phyloP scores from a whole-genome alignment of 2,797 vertebrate genomes.

The Pangasius larnaudii region DNA sequence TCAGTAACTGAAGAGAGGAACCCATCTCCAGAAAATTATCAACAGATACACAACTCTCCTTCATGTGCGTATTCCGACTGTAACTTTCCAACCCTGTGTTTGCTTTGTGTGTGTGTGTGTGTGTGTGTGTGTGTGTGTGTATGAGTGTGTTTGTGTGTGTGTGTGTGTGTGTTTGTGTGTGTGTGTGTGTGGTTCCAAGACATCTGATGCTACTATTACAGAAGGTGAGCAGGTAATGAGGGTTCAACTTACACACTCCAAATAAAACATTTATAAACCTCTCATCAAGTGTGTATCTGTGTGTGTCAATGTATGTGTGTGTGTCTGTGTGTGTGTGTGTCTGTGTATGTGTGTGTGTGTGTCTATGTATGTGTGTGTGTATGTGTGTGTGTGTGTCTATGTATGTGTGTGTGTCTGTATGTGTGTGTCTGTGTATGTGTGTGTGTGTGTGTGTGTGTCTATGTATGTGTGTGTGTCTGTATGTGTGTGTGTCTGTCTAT shows the following conservation, averaged over 20 bases:
- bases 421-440: no score
- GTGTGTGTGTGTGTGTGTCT: no score
- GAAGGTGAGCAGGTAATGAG: conserved; percentile 74
- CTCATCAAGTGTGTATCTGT: conserved; percentile 12
- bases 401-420: no score
- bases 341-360: no score
- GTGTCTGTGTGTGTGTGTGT: no score
- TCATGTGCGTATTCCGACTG: not conserved
- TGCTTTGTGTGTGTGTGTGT: not conserved
- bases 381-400: no score
- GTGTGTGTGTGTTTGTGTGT: conserved; percentile 55
- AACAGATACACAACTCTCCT: not conserved
- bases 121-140: conserved; percentile 11
- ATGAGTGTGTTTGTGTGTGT: conserved; percentile 11
- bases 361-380: no score
- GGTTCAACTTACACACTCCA: conserved; percentile 69
- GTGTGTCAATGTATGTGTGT: not conserved
- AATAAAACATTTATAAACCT: conserved; percentile 75
- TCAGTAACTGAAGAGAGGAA: conserved; percentile 70
- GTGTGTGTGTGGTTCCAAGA: conserved; percentile 67
- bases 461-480: no score
- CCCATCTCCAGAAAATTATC: conserved; percentile 60
- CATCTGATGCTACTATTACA: conserved; percentile 77
- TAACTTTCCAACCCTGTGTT: not conserved
- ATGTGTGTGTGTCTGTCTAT: no score